A percentile compares a stretch with the other conserved stretches of the same genome.
Evolutionary conservation across 2,113 vertebrate species (phyloP).

Genomic region (Pomatostomus ruficeps): DNA sequence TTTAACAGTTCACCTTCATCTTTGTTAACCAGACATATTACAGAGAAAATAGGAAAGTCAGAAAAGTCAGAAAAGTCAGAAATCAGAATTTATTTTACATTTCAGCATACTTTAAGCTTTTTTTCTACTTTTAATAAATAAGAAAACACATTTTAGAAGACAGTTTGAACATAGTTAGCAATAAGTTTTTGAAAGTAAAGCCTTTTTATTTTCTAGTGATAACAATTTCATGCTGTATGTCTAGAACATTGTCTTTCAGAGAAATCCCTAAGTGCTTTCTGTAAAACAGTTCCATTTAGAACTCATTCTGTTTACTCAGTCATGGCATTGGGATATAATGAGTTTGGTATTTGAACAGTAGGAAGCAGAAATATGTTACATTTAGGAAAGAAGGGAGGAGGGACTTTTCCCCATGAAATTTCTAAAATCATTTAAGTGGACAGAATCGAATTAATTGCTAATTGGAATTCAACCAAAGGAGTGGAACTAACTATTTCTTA

Average conservation of each 20-base stretch:
- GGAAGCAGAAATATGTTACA: background rate
- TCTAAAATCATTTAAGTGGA: background rate
- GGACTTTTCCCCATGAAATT: background rate
- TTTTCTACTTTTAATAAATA: background rate
- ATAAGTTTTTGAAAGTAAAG: background rate
- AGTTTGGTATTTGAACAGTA: background rate
- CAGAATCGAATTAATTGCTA: constrained; percentile 6
- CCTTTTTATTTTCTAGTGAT: background rate
- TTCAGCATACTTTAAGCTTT: background rate
- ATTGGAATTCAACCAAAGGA: background rate
- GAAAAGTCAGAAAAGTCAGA: background rate
- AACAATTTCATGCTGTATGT: background rate
- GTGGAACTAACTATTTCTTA: background rate
- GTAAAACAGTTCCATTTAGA: background rate
- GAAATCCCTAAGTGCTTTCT: background rate
- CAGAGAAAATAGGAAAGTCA: background rate
- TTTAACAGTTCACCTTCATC: background rate
- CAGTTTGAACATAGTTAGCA: background rate
- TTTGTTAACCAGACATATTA: background rate
- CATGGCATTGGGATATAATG: background rate
- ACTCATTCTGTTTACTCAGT: background rate
- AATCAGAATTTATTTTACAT: background rate
- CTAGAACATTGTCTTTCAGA: background rate
- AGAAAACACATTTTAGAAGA: background rate
- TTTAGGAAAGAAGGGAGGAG: background rate